Base-by-base conservation (phyloP, 1,140 invertebrate genomes). In the Drosophila ercepeae region DNA sequence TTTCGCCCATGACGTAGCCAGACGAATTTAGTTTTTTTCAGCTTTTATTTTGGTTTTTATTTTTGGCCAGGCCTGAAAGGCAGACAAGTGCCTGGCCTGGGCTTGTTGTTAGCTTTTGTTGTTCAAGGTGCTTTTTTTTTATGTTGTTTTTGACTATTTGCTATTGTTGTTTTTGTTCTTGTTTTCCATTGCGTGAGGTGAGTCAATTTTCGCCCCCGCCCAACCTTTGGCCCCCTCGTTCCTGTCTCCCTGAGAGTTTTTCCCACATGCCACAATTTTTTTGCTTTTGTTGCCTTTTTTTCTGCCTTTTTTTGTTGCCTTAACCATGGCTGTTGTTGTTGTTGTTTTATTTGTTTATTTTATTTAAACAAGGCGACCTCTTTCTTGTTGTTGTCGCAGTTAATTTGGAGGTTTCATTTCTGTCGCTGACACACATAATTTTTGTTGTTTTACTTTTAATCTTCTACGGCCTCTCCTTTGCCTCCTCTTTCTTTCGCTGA, bases 371-470 rank as follows among this genome's bases (percentile, higher is more conserved):
- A 68, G 71, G 44, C 71, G 72, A 75, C 72, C 72, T 75, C 72
- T 68, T 75, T 74, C 52, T 53, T 60, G 27, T 55, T 67, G 63
- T 72, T 75, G 65, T 71, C 71, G 39, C 55, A 76, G 76, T 69
- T 86, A 69, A 86, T 76, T 84, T 84, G 76, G 73, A 75, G 76
- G 76, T 86, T 86, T 76, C 75, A 61, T 68, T 76, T 59, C 52
- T 49, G 19, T 49, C 34, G 61, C 60, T 86, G 82, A 86, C 82
- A 86, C 82, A 86, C 82, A 81, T 84, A 53, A 67, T 53, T 53
- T 67, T 19, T 65, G 44, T 42, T 57, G 41, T 45, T 46, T 57
- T 60, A 21, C 25, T 25, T 59, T 59, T 48, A 41, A 42, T 55
- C 51, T 60, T 29, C 16, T 13, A 21, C 19, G 9, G 36, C 4